Percentiles rank a stretch among this genome's conserved stretches.
Conservation (phyloP, 1,140 invertebrate species). For the Phymorhynchus buccinoides region DNA sequence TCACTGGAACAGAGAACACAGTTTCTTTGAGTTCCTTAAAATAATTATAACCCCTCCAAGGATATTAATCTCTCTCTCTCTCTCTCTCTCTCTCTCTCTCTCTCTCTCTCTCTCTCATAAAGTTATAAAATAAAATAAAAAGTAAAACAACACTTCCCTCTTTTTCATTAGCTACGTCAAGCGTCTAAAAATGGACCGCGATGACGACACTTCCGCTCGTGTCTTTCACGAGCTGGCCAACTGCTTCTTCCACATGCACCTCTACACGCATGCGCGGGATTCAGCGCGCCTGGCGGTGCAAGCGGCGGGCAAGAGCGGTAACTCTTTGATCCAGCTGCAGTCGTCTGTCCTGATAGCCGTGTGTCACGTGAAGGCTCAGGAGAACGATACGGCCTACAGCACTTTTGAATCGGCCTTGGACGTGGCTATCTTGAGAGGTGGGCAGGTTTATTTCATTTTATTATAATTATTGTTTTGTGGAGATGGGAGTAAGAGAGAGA, state of each 20-base stretch:
- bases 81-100: background rate
- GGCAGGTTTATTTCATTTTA: background rate
- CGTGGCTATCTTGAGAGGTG: background rate
- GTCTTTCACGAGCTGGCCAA: conserved; percentile 38
- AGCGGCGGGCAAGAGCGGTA: conserved; percentile 22
- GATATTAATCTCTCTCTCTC: background rate
- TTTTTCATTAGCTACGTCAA: conserved; percentile 23
- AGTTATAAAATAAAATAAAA: no score
- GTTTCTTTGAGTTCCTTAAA: no score
- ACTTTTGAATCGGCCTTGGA: background rate
- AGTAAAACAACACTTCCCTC: no score
- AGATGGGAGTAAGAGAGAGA: no score
- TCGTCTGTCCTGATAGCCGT: conserved; percentile 33
- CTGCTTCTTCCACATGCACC: conserved; percentile 36
- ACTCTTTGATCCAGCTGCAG: conserved; percentile 35
- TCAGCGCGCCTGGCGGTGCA: conserved; percentile 27
- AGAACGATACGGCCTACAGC: background rate
- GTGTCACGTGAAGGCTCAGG: background rate
- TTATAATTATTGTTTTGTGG: no score
- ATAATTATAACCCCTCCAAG: no score
- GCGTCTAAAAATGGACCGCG: background rate
- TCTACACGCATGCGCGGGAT: conserved; percentile 35
- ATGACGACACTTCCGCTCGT: conserved; percentile 29
- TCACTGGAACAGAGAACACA: no score
- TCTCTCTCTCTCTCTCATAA: background rate